Evolutionary conservation across 2,888 invertebrate species (phyloP).

Genomic region (Zygaena filipendulae): DNA sequence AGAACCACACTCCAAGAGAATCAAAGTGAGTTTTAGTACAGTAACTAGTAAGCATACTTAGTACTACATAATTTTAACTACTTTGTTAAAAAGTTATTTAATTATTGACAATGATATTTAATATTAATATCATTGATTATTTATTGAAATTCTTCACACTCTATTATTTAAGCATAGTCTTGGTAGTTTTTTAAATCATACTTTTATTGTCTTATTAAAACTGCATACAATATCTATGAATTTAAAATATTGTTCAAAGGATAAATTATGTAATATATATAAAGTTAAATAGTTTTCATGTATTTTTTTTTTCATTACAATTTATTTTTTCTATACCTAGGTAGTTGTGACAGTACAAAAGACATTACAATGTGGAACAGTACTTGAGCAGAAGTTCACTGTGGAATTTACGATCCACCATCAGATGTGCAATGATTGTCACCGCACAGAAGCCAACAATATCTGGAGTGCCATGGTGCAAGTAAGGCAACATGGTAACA

Average conservation of each 20-base stretch:
- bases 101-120: no score
- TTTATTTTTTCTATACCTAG: constrained; percentile 32
- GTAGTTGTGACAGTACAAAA: constrained; percentile 94
- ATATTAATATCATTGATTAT: no score
- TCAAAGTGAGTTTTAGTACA: constrained; percentile 79
- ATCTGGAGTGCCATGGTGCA: constrained; percentile 96
- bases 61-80: no score
- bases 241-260: no score
- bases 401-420: constrained; percentile 92
- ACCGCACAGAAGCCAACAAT: constrained; percentile 96
- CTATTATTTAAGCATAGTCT: no score
- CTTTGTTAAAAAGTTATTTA: no score
- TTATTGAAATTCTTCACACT: neutral
- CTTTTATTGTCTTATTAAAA: no score
- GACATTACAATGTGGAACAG: constrained; percentile 90
- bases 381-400: constrained; percentile 94
- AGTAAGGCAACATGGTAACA: constrained; percentile 87
- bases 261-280: no score
- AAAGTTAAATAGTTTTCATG: no score
- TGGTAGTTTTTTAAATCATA: no score
- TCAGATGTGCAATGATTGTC: constrained; percentile 98
- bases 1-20: constrained; percentile 97
- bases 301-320: neutral
- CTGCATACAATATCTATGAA: no score
- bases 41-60: no score